A percentile compares a stretch with the other conserved stretches of the same genome.
Evolutionary conservation across 2,888 invertebrate genomes (phyloP).

Genomic region (Troglohyphantes excavatus): DNA sequence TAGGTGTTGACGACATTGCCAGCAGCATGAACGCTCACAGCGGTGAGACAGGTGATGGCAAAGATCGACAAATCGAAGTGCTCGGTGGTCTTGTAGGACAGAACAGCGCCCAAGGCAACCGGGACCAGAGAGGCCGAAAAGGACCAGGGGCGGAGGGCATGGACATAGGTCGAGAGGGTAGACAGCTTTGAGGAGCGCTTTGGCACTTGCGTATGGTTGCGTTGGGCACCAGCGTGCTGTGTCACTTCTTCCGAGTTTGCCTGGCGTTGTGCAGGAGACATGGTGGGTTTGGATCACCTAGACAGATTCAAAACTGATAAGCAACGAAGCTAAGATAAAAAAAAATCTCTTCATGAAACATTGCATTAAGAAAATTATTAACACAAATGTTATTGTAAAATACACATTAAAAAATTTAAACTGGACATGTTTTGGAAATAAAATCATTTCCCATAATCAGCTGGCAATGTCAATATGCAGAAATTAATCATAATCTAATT

Average conservation of each 20-base stretch:
- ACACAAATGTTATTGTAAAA: too few species aligned
- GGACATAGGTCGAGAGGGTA: slow-evolving; percentile 86
- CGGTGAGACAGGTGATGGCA: slow-evolving; percentile 91
- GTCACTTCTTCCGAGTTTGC: slow-evolving; percentile 44
- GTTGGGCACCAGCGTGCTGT: slow-evolving; percentile 26
- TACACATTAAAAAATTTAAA: too few species aligned
- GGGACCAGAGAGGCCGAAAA: slow-evolving; percentile 95
- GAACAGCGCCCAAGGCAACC: slow-evolving; percentile 92
- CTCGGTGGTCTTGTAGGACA: slow-evolving; percentile 90
- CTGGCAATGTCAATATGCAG: too few species aligned
- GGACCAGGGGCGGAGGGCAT: slow-evolving; percentile 96
- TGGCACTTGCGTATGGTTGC: slow-evolving; percentile 31
- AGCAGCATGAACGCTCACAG: slow-evolving; percentile 96
- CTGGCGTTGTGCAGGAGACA: slow-evolving; percentile 60
- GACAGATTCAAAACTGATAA: too few species aligned
- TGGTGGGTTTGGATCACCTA: slow-evolving; percentile 39
- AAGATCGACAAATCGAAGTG: slow-evolving; percentile 91
- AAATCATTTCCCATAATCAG: too few species aligned
- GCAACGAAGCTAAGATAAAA: too few species aligned
- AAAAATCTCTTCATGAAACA: too few species aligned
- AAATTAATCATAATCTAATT: too few species aligned
- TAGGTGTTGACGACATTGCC: slow-evolving; percentile 98
- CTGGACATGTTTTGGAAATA: too few species aligned
- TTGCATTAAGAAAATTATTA: too few species aligned
- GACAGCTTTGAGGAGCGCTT: slow-evolving; percentile 48